Conservation (phyloP, 2,797 vertebrate genomes). For the Rhabdomys pumilio region DNA sequence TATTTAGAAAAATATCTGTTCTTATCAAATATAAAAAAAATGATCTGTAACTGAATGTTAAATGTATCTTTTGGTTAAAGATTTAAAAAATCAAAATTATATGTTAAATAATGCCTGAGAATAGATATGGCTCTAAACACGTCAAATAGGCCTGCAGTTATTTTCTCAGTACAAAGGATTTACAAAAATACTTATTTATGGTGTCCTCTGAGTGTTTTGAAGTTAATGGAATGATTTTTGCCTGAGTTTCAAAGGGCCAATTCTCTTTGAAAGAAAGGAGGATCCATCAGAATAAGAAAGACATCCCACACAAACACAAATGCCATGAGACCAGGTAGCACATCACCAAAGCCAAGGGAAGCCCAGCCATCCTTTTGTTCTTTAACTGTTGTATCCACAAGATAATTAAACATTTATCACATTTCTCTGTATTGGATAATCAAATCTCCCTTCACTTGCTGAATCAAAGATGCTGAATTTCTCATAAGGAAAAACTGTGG, state of each 20-base stretch:
- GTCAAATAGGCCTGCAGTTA: neutral
- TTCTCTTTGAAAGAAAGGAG: constrained; percentile 10
- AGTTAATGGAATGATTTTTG: constrained; percentile 60
- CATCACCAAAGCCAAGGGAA: neutral
- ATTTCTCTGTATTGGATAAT: constrained; percentile 45
- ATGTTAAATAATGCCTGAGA: constrained; percentile 2
- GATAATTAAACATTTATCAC: constrained; percentile 22
- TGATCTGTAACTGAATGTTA: constrained; percentile 2
- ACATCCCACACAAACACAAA: neutral
- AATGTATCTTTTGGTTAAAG: constrained; percentile 2
- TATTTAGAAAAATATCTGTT: constrained; percentile 26
- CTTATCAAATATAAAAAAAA: neutral
- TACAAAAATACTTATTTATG: constrained; percentile 59
- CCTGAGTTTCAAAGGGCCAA: constrained; percentile 20
- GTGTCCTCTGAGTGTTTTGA: constrained; percentile 56
- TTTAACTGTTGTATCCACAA: neutral
- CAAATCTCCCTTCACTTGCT: constrained; percentile 51
- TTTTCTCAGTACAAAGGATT: constrained; percentile 25
- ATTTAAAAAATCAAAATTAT: neutral
- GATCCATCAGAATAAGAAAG: constrained; percentile 22
- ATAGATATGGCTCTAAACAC: neutral
- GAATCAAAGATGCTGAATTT: constrained; percentile 10
- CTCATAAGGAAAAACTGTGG: neutral
- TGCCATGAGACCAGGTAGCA: neutral
- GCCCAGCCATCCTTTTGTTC: neutral